phyloP scores from a whole-genome alignment of 2,888 invertebrate species.

The Norana najaformis region DNA sequence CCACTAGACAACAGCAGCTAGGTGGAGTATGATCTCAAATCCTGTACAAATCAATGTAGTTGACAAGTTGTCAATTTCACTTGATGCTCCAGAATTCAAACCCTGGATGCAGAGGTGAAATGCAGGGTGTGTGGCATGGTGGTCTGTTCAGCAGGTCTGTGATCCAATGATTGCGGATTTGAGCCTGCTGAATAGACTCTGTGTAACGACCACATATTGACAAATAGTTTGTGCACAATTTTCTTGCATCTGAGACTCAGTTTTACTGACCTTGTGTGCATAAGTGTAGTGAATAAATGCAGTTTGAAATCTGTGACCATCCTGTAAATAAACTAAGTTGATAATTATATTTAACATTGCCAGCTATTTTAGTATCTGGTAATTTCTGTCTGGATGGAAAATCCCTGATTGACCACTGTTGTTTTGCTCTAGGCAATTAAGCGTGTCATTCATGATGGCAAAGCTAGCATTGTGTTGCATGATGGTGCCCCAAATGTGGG shows the following conservation, averaged over 20 bases:
- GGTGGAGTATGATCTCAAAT: not conserved
- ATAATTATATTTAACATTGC: too few species aligned
- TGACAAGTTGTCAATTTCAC: not conserved
- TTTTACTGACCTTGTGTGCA: not conserved
- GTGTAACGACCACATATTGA: not conserved
- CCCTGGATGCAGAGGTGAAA: not conserved
- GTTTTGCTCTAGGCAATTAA: not conserved
- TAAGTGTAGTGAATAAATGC: not conserved
- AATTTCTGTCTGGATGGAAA: not conserved
- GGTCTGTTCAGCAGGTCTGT: not conserved
- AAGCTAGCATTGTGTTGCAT: constrained; percentile 92
- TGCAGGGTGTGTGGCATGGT: not conserved
- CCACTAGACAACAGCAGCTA: not conserved
- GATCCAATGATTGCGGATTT: not conserved
- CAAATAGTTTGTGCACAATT: not conserved
- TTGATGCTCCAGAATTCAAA: not conserved
- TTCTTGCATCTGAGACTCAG: not conserved
- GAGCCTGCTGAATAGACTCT: not conserved
- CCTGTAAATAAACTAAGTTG: not conserved
- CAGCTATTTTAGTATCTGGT: not conserved
- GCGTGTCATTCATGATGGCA: constrained; percentile 79
- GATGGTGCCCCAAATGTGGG: constrained; percentile 98
- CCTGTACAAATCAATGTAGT: not conserved
- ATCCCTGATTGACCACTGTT: not conserved
- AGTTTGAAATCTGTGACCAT: not conserved